Evolutionary conservation across 2,888 invertebrate species (phyloP), one percentile per base, ranked within the genome.

Genomic region (Eupithecia tripunctaria): DNA sequence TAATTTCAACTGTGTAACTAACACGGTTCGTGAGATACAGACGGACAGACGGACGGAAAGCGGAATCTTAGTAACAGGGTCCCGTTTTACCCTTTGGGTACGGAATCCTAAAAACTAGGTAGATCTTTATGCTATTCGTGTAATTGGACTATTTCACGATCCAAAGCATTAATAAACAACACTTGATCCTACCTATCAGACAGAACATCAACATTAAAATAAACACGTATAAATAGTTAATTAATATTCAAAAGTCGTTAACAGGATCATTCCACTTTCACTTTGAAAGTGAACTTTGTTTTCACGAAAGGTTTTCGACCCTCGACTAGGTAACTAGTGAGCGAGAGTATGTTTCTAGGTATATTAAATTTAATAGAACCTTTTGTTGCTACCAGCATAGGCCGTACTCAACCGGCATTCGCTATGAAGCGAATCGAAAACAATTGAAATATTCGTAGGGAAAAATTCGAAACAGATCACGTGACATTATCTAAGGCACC

Each of bases 321-420:
- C 84, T 84, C 82, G 81, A 85, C 80, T 84, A 81, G 82, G 82
- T 81, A 85, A 85, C 85, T 83, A 82, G 60, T 62, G 78, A 81
- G 78, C 81, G 77, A 82, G 71, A 81, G 81, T 78, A 76, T 75
- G 79, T 81, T 84, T 81, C n/a, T n/a, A n/a, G n/a, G n/a, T n/a
- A n/a, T n/a, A n/a, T n/a, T 79, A 82, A 82, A 77, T 82, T 81
- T 80, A 81, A 83, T 78, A 75, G 71, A 79, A 79, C 78, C 72
- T 32, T 32, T 32, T 72, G 76, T 60, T 51, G 73, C 59, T 72
- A 74, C 73, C 74, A 68, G 72, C n/a, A n/a, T n/a, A n/a, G n/a
- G n/a, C n/a, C n/a, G n/a, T n/a, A n/a, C n/a, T n/a, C n/a, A n/a
- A n/a, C n/a, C n/a, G n/a, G n/a, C n/a, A n/a, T n/a, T n/a, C n/a